Evolutionary conservation across 1,140 invertebrate species (phyloP), one percentile per base, ranked within the genome.

Genomic region (Delia radicum): DNA sequence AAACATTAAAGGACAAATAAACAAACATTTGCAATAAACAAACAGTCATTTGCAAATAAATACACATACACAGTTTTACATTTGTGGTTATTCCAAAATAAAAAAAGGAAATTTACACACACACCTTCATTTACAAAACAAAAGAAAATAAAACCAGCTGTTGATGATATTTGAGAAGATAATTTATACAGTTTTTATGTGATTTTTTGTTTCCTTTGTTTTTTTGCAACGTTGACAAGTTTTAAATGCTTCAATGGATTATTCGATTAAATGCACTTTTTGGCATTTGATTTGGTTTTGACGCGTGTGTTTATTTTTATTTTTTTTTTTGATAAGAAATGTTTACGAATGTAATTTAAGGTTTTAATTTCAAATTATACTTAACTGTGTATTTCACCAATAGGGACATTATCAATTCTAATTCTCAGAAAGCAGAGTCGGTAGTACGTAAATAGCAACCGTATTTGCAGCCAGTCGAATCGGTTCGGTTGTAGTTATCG

Each of bases 61-160:
- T 28, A 29, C 63, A 67, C 29, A 33, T 29, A 24, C 37, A 31
- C 21, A 33, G 29, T 69, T 37, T 69, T 33, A 33, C 18, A 33
- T 18, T 55, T 69, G 65, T 37, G 65, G 65, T 69, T 69, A 21
- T 33, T 31, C 10, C 8, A 33, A 65, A 3, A 28, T 21, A 69
- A 33, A 69, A 33, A 37, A 69, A 33, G n/a, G 24, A 65, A 65
- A 63, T 33, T 33, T 21, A 69, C 18, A 69, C n/a, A 2, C 33
- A 24, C 10, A 48, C 15, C 42, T 5, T 18, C 37, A 42, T 42
- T 0, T 24, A 24, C n/a, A 55, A 55, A 55, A 21, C 48, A 55
- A 55, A 55, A 31, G 63, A 69, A 69, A 69, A 69, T 37, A 33
- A 33, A 69, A 69, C 29, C 65, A 69, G 65, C 65, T 69, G 65